These are phyloP conservation scores for Drosophila buzzatii DNA, from an alignment of 2,888 invertebrate species.

Conservation along the genomic window DNA sequence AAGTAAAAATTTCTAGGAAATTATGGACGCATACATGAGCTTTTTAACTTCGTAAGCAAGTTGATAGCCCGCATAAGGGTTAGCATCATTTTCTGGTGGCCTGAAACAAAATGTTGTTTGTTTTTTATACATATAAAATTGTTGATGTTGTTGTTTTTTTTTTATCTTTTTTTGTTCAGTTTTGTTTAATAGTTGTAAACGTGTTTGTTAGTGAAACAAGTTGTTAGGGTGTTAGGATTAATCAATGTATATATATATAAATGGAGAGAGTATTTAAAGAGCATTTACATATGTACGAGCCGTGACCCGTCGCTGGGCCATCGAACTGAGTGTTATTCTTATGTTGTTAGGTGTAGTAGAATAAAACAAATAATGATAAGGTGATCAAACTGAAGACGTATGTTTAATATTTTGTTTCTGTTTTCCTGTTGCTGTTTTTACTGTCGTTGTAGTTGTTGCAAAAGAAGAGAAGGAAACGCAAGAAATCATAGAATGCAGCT, in stretches of 20 bases:
- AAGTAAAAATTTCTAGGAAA: slow-evolving; percentile 81
- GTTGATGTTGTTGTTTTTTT: slow-evolving; percentile 35
- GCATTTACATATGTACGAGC: slow-evolving; percentile 72
- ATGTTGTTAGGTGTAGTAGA: slow-evolving; percentile 28
- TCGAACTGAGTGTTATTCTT: slow-evolving; percentile 34
- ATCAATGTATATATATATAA: slow-evolving; percentile 6
- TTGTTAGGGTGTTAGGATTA: slow-evolving; percentile 59
- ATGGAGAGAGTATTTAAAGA: slow-evolving; percentile 43
- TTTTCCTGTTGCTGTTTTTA: background rate
- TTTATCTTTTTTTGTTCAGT: slow-evolving; percentile 13
- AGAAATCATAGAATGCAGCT: slow-evolving; percentile 62
- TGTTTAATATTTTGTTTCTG: slow-evolving; percentile 25
- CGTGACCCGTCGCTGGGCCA: slow-evolving; percentile 30
- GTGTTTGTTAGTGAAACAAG: slow-evolving; percentile 55
- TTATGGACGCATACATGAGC: slow-evolving; percentile 95
- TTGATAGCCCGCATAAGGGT: slow-evolving; percentile 98
- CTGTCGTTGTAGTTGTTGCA: slow-evolving; percentile 9
- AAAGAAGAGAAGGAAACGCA: slow-evolving; percentile 43
- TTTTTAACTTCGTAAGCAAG: slow-evolving; percentile 99
- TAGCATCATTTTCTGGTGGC: slow-evolving; percentile 94
- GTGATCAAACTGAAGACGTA: slow-evolving; percentile 46
- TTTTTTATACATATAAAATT: slow-evolving; percentile 76
- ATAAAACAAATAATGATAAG: slow-evolving; percentile 28
- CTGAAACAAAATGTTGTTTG: slow-evolving; percentile 88
- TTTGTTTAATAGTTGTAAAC: slow-evolving; percentile 20